A percentile compares a stretch with the other conserved stretches of the same genome.
Evolutionary conservation across 2,888 invertebrate species (phyloP).

Genomic region (Macrosoma leucophasiata): DNA sequence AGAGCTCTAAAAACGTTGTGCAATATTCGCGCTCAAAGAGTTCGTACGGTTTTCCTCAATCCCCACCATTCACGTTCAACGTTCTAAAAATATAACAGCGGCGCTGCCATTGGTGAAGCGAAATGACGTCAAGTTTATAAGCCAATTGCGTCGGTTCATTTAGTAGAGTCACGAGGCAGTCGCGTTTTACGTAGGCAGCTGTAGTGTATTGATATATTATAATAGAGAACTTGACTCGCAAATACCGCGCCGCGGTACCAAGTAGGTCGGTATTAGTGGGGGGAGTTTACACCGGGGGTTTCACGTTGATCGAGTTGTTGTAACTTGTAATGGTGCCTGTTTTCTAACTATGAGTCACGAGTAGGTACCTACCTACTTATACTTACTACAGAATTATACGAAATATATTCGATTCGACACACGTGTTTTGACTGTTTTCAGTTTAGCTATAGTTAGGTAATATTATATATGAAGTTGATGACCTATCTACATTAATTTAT

Average conservation of each 20-base stretch:
- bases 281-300: conserved; percentile 27
- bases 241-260: conserved; percentile 18
- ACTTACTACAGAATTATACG: too few relatives aligned
- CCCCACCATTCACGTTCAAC: conserved; percentile 49
- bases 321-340: too few relatives aligned
- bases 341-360: too few relatives aligned
- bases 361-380: too few relatives aligned
- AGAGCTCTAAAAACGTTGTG: conserved; percentile 60
- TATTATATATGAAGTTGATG: too few relatives aligned
- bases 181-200: too few relatives aligned
- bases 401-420: too few relatives aligned
- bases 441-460: too few relatives aligned
- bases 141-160: conserved; percentile 43
- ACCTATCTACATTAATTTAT: too few relatives aligned
- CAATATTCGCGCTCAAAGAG: conserved; percentile 44
- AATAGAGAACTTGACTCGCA: conserved; percentile 22
- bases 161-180: conserved; percentile 55
- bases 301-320: conserved; percentile 30
- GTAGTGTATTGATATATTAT: conserved; percentile 29
- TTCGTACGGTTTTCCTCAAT: conserved; percentile 54
- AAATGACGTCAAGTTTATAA: conserved; percentile 52
- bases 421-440: too few relatives aligned
- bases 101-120: conserved; percentile 41
- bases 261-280: conserved; percentile 9
- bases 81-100: conserved; percentile 64